A percentile compares a stretch with the other conserved stretches of the same genome.
phyloP scores from a whole-genome alignment of 2,113 vertebrate genomes.

The Cyanistes caeruleus region DNA sequence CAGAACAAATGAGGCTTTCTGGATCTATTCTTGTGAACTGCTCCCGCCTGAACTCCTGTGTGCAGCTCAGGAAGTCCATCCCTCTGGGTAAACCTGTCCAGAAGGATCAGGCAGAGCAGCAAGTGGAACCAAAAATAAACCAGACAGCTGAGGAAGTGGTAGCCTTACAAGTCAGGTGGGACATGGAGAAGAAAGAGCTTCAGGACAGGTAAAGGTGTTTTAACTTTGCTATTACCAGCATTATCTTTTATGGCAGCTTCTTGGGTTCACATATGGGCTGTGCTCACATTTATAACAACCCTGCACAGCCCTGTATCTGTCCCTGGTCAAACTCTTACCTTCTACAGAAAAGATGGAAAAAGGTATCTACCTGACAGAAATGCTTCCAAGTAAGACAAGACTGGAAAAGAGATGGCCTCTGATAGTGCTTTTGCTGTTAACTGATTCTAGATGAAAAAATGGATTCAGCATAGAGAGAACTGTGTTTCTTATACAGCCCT shows the following conservation, averaged over 20 bases:
- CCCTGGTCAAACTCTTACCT: background rate
- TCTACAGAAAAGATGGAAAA: background rate
- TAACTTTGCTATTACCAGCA: background rate
- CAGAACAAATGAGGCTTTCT: constrained; percentile 82
- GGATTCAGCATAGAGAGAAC: background rate
- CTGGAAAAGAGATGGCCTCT: background rate
- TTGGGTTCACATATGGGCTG: background rate
- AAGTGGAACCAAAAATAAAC: constrained; percentile 60
- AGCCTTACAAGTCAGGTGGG: constrained; percentile 59
- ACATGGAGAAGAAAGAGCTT: constrained; percentile 47
- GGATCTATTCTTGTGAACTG: constrained; percentile 80
- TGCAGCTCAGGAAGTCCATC: constrained; percentile 12
- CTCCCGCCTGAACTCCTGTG: constrained; percentile 35
- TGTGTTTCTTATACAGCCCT: background rate
- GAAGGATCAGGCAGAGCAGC: constrained; percentile 33
- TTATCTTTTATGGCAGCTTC: background rate
- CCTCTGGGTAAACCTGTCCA: background rate
- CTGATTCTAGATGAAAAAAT: background rate
- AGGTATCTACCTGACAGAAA: background rate
- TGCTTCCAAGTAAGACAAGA: background rate
- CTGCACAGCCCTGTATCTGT: background rate
- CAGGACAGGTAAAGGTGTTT: constrained; percentile 68
- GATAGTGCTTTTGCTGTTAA: background rate
- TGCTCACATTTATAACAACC: background rate
- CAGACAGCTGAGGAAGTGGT: constrained; percentile 37